Conservation (phyloP, 2,113 vertebrate species). For the Zapornia atra region DNA sequence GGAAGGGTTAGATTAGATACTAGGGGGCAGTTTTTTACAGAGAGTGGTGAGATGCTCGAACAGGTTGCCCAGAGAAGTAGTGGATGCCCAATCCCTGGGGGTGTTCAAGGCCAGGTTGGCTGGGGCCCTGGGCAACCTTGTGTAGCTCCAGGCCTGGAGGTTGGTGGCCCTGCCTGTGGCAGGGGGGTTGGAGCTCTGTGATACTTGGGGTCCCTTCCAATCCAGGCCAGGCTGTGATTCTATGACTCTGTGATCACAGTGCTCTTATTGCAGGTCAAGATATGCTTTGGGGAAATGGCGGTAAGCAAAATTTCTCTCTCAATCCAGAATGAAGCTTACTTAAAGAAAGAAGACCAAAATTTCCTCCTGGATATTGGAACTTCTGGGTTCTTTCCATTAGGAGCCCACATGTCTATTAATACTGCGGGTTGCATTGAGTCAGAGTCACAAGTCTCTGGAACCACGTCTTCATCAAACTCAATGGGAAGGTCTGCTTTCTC, state of each 20-base stretch:
- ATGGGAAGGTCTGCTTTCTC: neutral
- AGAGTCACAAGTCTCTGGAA: neutral
- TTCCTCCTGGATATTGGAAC: neutral
- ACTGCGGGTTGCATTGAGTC: neutral
- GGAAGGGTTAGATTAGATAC: too few species aligned
- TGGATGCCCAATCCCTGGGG: too few species aligned
- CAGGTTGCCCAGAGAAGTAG: too few species aligned
- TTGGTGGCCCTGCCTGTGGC: too few species aligned
- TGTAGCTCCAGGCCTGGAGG: too few species aligned
- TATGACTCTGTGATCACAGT: neutral
- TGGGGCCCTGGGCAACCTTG: too few species aligned
- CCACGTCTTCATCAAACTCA: neutral
- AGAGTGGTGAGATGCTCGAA: too few species aligned
- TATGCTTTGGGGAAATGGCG: neutral
- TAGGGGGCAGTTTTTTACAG: too few species aligned
- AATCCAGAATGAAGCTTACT: neutral
- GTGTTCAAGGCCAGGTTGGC: too few species aligned
- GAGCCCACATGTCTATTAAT: neutral
- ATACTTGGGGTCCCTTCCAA: too few species aligned
- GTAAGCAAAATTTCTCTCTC: neutral
- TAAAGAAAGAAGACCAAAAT: neutral
- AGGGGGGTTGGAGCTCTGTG: too few species aligned
- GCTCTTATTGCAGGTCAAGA: neutral
- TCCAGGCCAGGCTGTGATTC: too few species aligned
- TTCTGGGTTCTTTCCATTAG: neutral